Evolutionary conservation across 2,113 vertebrate genomes (phyloP), one percentile per base, ranked within the genome.

Genomic region (Melospiza georgiana): DNA sequence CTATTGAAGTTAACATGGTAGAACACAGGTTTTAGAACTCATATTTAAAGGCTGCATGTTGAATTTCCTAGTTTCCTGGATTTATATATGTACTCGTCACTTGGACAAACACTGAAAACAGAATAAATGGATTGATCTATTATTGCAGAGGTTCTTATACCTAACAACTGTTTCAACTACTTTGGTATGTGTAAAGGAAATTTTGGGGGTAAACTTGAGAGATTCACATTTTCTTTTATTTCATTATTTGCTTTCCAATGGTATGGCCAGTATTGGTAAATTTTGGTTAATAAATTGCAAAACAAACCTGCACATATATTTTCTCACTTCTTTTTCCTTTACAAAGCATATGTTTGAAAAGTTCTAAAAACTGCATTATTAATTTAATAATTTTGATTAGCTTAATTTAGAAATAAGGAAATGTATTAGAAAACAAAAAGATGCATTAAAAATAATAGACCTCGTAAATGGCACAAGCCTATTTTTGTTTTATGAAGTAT

Each of bases 51-150:
- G 43, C 16, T 37, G 10, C 10, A 14, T 23, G 2, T 28, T 39
- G 71, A 90, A 79, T 66, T 65, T 78, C 35, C 20, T 24, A 5
- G 5, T 74, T 75, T 71, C 49, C 54, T 82, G 12, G 23, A 15
- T 75, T 77, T 35, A 10, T 37, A 7, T 23, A 18, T 0, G 0
- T 57, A 9, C 4, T 10, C 6, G 11, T 68, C 16, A 6, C 27
- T 72, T 82, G 21, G 8, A 66, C 18, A 62, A 51, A 81, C 4
- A 19, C 21, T 68, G 31, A 33, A 73, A 92, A 43, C 0, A 0
- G 35, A 87, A 33, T 7, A 2, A 1, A 28, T 2, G 0, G 10
- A 23, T 9, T 33, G 4, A 8, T 30, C 15, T 66, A 1, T 66
- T 74, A 33, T 33, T 68, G 24, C 2, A 20, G 41, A 65, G 5